Percentiles rank a stretch among this genome's conserved stretches.
Evolutionary conservation across 2,888 invertebrate genomes (phyloP).

Genomic region (Chymomyza amoena): DNA sequence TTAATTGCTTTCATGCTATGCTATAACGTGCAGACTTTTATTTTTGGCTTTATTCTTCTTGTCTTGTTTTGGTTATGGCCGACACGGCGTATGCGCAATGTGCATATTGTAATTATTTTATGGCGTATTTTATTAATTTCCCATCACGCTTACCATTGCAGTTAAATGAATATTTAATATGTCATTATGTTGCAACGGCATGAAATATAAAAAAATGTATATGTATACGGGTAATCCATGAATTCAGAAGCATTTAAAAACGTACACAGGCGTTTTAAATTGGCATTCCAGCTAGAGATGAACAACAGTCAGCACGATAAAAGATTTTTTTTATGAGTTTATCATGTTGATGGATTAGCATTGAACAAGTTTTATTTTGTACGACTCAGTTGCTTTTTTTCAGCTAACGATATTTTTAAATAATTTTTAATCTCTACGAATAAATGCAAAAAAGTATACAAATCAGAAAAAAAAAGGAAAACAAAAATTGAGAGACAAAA

Average conservation of each 20-base stretch:
- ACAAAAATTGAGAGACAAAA: no score
- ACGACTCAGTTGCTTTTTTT: no score
- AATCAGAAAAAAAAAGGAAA: no score
- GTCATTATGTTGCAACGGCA: slow-evolving; percentile 6
- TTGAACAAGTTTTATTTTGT: no score
- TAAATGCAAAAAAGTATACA: no score
- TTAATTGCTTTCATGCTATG: slow-evolving; percentile 47
- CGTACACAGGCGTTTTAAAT: neutral
- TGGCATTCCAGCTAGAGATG: neutral
- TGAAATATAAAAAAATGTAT: neutral
- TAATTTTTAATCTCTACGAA: no score
- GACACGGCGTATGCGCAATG: slow-evolving; percentile 26
- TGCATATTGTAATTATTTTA: slow-evolving; percentile 40
- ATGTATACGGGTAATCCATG: neutral
- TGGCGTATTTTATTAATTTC: slow-evolving; percentile 32
- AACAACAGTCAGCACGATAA: neutral
- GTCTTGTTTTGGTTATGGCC: slow-evolving; percentile 1
- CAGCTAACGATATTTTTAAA: no score
- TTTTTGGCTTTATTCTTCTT: neutral
- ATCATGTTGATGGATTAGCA: no score
- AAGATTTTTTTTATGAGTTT: no score
- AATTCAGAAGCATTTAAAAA: neutral
- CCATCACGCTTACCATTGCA: neutral
- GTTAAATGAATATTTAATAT: slow-evolving; percentile 37
- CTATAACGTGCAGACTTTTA: neutral